These are phyloP conservation scores for Pyrgilauda ruficollis DNA, from an alignment of 2,113 vertebrate genomes.

Conservation along the genomic window DNA sequence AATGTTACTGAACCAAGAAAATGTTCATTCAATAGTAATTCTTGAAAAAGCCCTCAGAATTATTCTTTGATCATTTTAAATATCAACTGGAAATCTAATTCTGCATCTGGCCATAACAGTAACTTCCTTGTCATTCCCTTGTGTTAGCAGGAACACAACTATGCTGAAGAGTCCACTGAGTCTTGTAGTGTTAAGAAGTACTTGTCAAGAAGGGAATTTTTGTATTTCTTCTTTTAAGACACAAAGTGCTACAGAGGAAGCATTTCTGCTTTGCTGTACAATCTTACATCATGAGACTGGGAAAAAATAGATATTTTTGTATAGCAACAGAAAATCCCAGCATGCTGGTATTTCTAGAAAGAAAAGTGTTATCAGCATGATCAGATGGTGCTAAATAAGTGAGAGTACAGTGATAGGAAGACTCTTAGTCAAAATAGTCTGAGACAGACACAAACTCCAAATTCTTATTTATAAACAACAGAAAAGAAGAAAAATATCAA, in stretches of 20 bases:
- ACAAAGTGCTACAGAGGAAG: background rate
- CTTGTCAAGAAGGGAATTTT: background rate
- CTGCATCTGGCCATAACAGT: background rate
- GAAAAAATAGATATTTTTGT: background rate
- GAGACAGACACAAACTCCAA: background rate
- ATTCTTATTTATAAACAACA: background rate
- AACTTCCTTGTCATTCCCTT: background rate
- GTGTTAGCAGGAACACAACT: background rate
- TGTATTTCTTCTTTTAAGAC: background rate
- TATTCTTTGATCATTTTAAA: constrained; percentile 52
- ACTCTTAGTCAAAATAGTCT: background rate
- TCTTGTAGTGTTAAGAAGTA: constrained; percentile 21
- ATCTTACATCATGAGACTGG: background rate
- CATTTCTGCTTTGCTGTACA: constrained; percentile 14
- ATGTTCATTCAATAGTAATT: constrained; percentile 13
- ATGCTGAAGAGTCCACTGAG: background rate
- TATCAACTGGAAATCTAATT: background rate
- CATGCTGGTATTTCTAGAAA: background rate
- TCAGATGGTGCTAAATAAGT: background rate
- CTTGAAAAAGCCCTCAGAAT: constrained; percentile 31
- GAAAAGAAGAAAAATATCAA: background rate
- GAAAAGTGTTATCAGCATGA: background rate
- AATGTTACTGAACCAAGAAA: constrained; percentile 8
- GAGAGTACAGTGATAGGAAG: background rate
- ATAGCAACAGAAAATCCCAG: background rate